Base-by-base conservation (phyloP, 1,140 invertebrate species). In the Stenopsyche tienmushanensis region DNA sequence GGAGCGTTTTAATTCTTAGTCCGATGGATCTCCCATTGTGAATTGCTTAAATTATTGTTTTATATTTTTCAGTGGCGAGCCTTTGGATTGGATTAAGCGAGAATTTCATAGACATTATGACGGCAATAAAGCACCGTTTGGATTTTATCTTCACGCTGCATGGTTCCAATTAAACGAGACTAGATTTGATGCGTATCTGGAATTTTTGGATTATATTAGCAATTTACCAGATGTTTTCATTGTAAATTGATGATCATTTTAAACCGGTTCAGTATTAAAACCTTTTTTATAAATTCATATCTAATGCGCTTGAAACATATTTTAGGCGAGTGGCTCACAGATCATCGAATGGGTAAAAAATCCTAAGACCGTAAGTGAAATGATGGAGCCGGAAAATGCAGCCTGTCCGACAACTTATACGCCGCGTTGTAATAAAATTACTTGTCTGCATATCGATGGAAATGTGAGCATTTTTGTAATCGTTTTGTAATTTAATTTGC, bases 121-220 rank as follows among this genome's bases (percentile, higher is more conserved):
- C 0, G 75, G 77, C 34, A 86, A 83, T 64, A 79, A 80, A 15
- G 79, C 84, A 26, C 85, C 84, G 0, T 84, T 86, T 66, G 83
- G 83, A 2, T 78, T 86, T 52, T 85, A 82, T 71, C 71, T 83
- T 21, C 84, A 85, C 68, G 81, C 83, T 23, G 81, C 82, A 69
- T 85, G 79, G 77, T 74, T 86, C 54, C 17, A 18, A 1, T 18
- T 15, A 26, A 15, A 68, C 25, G 52, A 39, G 42, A 18, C 9
- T 3, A 1, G 20, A 13, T 66, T 26, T 39, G 29, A 63, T 2
- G 47, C 39, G 1, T 52, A 53, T n/a, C 9, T 17, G 3, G 41
- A 39, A 72, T 83, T 84, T 65, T 59, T 84, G n/a, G 72, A 80
- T 5, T 76, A 82, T 62, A 59, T 83, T 26, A 69, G 72, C 55